phyloP scores from a whole-genome alignment of 2,113 vertebrate genomes.

The Cavia porcellus region DNA sequence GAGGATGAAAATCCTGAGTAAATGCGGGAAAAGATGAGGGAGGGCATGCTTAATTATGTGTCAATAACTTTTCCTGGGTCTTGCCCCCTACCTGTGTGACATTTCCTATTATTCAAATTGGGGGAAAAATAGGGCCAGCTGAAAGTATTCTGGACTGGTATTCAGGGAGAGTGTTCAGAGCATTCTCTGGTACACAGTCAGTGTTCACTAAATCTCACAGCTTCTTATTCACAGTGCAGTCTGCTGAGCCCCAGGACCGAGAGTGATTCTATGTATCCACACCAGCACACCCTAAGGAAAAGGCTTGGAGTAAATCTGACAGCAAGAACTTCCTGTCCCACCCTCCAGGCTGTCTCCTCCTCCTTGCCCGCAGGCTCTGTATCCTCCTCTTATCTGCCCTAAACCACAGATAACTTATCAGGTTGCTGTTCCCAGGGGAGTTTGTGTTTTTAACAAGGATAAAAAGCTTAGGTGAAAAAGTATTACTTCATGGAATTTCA shows the following conservation, averaged over 20 bases:
- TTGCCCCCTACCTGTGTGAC: not conserved
- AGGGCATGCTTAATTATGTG: not conserved
- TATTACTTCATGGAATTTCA: conserved; percentile 6
- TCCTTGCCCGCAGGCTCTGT: not conserved
- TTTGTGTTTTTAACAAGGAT: not conserved
- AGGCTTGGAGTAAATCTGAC: not conserved
- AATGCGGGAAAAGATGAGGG: not conserved
- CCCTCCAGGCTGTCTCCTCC: not conserved
- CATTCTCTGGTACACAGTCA: not conserved
- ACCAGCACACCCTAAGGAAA: not conserved
- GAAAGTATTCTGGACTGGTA: not conserved
- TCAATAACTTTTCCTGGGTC: not conserved
- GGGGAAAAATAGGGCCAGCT: not conserved
- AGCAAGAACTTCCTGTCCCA: not conserved
- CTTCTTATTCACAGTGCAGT: not conserved
- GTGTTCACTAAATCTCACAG: not conserved
- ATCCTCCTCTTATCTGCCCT: conserved; percentile 37
- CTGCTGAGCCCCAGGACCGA: not conserved
- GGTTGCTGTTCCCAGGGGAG: not conserved
- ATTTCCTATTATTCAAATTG: not conserved
- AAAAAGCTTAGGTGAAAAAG: not conserved
- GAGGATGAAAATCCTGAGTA: not conserved
- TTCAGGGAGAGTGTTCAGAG: not conserved
- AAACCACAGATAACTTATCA: conserved; percentile 56
- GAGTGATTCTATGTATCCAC: not conserved